These are phyloP conservation scores for Drosophila jambulina DNA, from an alignment of 1,140 invertebrate genomes.

Conservation along the genomic window DNA sequence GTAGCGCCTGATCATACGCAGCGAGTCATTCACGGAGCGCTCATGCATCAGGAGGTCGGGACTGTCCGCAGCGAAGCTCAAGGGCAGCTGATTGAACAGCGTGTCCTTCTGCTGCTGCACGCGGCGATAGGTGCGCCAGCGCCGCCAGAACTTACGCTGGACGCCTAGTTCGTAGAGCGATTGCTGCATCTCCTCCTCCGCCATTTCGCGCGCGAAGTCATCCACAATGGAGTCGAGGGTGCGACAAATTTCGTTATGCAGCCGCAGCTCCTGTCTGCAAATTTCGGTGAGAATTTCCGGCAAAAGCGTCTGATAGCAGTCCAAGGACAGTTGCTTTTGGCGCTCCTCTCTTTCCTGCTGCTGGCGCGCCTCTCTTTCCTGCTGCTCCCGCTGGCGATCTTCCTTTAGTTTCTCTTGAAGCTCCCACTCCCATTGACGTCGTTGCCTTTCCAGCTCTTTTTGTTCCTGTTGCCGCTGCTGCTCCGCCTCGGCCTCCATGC, in stretches of 20 bases:
- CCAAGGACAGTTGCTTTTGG: background rate
- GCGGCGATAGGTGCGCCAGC: conserved; percentile 60
- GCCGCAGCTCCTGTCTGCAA: conserved; percentile 16
- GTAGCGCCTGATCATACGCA: conserved; percentile 74
- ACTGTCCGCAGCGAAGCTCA: conserved; percentile 48
- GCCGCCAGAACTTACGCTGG: conserved; percentile 47
- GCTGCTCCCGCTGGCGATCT: background rate
- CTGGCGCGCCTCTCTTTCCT: background rate
- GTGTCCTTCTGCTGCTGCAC: conserved; percentile 51
- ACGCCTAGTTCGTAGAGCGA: conserved; percentile 48
- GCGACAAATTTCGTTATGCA: background rate
- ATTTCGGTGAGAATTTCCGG: conserved; percentile 18
- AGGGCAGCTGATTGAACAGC: conserved; percentile 51
- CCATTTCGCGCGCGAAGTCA: conserved; percentile 39
- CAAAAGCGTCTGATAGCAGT: conserved; percentile 42
- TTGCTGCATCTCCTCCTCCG: background rate
- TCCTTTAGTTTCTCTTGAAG: background rate
- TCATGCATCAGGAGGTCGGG: conserved; percentile 14
- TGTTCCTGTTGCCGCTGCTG: conserved; percentile 7
- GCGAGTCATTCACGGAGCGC: conserved; percentile 15
- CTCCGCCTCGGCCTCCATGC: conserved; percentile 8
- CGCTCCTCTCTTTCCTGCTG: background rate
- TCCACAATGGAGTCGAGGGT: conserved; percentile 54
- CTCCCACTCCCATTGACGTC: conserved; percentile 4
- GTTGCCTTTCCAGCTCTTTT: conserved; percentile 10